Percentiles rank a stretch among this genome's conserved stretches.
Conservation (phyloP, 2,797 vertebrate species). For the Lagodon rhomboides region DNA sequence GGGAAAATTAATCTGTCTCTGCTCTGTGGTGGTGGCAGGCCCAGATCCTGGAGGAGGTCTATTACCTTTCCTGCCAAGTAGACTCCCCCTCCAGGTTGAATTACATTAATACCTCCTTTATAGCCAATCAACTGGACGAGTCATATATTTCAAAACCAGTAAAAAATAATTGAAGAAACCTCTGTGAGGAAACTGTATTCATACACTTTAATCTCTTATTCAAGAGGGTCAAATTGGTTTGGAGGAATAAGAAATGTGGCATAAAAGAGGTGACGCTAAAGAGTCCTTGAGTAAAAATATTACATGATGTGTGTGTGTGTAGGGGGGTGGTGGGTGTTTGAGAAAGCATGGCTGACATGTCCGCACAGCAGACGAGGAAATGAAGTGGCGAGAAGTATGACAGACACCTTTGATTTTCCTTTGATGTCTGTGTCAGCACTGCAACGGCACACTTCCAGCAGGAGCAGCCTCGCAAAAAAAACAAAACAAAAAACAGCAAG, state of each 20-base stretch:
- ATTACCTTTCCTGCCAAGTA: conserved; percentile 81
- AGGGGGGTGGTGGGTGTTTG: conserved; percentile 22
- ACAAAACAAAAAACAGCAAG: conserved; percentile 43
- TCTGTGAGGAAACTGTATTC: conserved; percentile 72
- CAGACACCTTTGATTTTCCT: conserved; percentile 75
- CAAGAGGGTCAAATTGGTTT: conserved; percentile 71
- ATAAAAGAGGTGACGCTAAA: conserved; percentile 58
- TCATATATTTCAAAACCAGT: conserved; percentile 74
- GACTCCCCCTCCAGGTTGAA: conserved; percentile 80
- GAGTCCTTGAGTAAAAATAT: conserved; percentile 55
- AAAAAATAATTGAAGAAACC: conserved; percentile 75
- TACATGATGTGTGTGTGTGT: conserved; percentile 23
- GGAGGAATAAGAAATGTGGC: conserved; percentile 57
- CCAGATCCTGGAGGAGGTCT: conserved; percentile 78
- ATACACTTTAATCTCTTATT: conserved; percentile 75
- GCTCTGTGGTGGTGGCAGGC: conserved; percentile 63
- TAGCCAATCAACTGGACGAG: conserved; percentile 78
- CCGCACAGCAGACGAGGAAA: conserved; percentile 62
- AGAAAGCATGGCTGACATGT: conserved; percentile 43
- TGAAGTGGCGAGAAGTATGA: conserved; percentile 59
- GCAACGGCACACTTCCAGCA: conserved; percentile 61
- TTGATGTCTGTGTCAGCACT: conserved; percentile 73
- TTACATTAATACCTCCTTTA: conserved; percentile 81
- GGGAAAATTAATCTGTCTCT: conserved; percentile 75
- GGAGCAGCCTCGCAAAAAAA: conserved; percentile 55